A percentile compares a stretch with the other conserved stretches of the same genome.
phyloP scores from a whole-genome alignment of 2,113 vertebrate genomes.

The Pygathrix nemaeus region DNA sequence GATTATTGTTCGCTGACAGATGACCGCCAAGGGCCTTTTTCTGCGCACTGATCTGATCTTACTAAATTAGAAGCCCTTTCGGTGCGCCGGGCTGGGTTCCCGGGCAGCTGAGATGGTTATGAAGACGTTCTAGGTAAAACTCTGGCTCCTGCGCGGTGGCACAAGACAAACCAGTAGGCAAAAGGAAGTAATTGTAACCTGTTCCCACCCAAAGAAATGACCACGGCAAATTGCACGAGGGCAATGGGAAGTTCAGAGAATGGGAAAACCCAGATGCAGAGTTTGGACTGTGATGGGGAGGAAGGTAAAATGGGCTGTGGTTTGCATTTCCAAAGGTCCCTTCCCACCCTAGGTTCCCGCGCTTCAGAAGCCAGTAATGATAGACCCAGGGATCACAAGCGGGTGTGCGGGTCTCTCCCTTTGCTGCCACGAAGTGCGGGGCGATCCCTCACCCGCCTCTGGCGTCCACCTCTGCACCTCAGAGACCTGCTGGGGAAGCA shows the following conservation, averaged over 20 bases:
- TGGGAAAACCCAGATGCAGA: background rate
- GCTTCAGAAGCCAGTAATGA: background rate
- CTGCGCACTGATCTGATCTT: rapidly evolving
- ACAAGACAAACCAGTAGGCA: background rate
- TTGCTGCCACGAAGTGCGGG: rapidly evolving
- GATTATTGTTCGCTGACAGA: background rate
- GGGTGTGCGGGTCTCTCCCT: rapidly evolving
- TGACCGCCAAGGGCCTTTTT: background rate
- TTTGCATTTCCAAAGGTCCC: background rate
- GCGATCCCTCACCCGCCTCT: background rate
- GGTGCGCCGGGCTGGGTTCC: rapidly evolving
- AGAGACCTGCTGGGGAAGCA: rapidly evolving
- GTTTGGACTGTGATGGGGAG: background rate
- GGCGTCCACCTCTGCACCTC: rapidly evolving
- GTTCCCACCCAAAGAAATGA: background rate
- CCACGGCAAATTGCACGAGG: background rate
- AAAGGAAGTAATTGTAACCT: background rate
- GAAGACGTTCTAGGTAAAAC: background rate
- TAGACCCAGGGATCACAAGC: background rate
- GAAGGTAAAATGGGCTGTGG: background rate
- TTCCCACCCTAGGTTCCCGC: rapidly evolving
- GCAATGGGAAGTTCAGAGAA: background rate
- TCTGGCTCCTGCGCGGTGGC: background rate
- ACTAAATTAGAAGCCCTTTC: background rate
- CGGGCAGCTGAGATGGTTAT: background rate